Conservation (phyloP, 2,888 invertebrate species). For the Cheilosia pagana region DNA sequence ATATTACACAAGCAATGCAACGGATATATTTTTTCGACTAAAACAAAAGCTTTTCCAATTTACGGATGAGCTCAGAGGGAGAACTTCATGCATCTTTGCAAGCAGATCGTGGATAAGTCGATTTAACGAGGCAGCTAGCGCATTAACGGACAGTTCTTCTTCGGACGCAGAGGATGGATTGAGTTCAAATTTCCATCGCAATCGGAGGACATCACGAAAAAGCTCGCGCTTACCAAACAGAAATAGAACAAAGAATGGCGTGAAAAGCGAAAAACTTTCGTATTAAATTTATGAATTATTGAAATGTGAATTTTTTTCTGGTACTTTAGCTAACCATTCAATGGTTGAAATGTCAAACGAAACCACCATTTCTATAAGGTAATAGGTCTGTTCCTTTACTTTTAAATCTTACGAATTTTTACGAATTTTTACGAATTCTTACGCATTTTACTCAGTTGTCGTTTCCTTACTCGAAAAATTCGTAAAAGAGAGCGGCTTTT, state of each 20-base stretch:
- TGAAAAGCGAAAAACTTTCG: neutral
- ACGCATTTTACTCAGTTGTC: no score
- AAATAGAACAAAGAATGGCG: neutral
- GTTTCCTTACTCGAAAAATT: no score
- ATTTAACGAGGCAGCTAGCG: neutral
- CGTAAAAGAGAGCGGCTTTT: no score
- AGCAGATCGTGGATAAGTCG: neutral
- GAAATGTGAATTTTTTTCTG: no score
- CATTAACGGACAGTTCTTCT: neutral
- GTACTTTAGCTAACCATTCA: no score
- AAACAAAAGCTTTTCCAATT: neutral
- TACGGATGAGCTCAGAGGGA: conserved; percentile 9
- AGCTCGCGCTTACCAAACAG: neutral
- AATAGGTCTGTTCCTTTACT: no score
- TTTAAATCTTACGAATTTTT: no score
- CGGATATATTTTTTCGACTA: conserved; percentile 18
- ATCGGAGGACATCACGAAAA: neutral
- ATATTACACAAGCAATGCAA: conserved; percentile 32
- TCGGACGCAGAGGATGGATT: neutral
- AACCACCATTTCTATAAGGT: no score
- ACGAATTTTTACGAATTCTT: no score
- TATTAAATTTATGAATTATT: neutral
- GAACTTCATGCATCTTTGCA: neutral
- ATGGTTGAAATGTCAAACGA: no score
- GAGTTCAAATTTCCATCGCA: neutral